Conservation (phyloP, 2,797 vertebrate species). For the Periophthalmus magnuspinnatus region DNA sequence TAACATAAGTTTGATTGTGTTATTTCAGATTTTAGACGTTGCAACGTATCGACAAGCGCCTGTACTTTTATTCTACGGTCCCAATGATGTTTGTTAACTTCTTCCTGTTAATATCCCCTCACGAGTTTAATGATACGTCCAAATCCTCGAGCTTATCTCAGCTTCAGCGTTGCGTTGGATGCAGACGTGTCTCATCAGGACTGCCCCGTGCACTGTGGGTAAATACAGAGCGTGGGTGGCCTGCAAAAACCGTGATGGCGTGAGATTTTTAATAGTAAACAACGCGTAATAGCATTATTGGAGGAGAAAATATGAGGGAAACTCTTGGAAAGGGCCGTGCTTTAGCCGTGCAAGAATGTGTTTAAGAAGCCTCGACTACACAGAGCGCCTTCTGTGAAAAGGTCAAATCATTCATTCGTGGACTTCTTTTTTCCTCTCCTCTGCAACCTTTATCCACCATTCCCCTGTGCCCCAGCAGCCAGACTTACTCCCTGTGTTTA, state of each 20-base stretch:
- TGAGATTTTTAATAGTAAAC: slow-evolving; percentile 19
- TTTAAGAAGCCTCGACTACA: slow-evolving; percentile 71
- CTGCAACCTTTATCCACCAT: slow-evolving; percentile 72
- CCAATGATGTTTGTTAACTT: neutral
- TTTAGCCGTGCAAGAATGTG: slow-evolving; percentile 63
- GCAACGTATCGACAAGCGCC: too few relatives aligned
- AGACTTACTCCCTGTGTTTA: slow-evolving; percentile 72
- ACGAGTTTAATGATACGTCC: too few relatives aligned
- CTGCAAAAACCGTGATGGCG: slow-evolving; percentile 15
- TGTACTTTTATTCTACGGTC: too few relatives aligned
- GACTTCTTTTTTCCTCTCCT: slow-evolving; percentile 68
- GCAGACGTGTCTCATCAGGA: neutral
- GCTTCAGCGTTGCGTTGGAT: neutral
- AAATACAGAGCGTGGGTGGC: slow-evolving; percentile 28
- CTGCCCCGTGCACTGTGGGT: neutral
- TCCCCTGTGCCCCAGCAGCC: slow-evolving; percentile 62
- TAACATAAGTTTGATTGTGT: too few relatives aligned
- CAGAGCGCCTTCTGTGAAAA: slow-evolving; percentile 78
- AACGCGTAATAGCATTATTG: slow-evolving; percentile 27
- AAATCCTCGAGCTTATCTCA: neutral
- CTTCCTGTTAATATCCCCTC: neutral
- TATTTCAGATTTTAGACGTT: too few relatives aligned
- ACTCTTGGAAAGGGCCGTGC: slow-evolving; percentile 57
- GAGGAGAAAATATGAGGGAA: slow-evolving; percentile 36
- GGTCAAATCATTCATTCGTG: slow-evolving; percentile 77